Base-by-base conservation (phyloP, 1,140 invertebrate species). In the Neodiprion virginianus region DNA sequence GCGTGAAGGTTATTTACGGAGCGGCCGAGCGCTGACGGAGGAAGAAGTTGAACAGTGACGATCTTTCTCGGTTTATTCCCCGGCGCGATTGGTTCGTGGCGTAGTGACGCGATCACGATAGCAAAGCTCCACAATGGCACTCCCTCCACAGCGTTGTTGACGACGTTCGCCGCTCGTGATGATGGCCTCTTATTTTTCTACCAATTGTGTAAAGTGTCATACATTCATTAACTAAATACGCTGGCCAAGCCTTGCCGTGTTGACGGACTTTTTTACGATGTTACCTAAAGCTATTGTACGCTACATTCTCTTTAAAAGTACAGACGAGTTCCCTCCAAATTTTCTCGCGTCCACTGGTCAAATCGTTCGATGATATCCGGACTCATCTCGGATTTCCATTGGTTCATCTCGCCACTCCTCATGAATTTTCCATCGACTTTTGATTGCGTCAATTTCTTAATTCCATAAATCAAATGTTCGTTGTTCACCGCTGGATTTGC, bases 311-410 rank as follows among this genome's bases (percentile, higher is more conserved):
- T 61, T 61, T 0, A 21, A 7, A 17, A 69, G 17, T n/a, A 69
- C 49, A 77, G 72, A 8, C 40, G 76, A 10, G 69, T 70, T 28
- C 73, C 66, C 48, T 74, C 74, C 12, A 79, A 71, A 77, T 79
- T 76, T 8, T 78, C 66, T 1, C 40, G 40, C 12, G 70, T 79
- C 75, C 69, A 78, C 1, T 72, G 28, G 61, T 28, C 65, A 67
- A 75, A 67, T 71, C 87, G 83, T 8, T 84, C 79, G 8, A 91
- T 88, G 23, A 91, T 79, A 65, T 88, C 88, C 11, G 80, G 81
- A 21, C 87, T 87, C 84, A 93, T 91, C 78, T 91, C 87, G 49
- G 89, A 89, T 76, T 91, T 91, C 88, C 91, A 93, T 71, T 90
- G 90, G 28, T 92, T 92, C n/a, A 92, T 89, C 67, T 89, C 89